Conservation (phyloP, 2,797 vertebrate genomes). For the Microchirus variegatus region DNA sequence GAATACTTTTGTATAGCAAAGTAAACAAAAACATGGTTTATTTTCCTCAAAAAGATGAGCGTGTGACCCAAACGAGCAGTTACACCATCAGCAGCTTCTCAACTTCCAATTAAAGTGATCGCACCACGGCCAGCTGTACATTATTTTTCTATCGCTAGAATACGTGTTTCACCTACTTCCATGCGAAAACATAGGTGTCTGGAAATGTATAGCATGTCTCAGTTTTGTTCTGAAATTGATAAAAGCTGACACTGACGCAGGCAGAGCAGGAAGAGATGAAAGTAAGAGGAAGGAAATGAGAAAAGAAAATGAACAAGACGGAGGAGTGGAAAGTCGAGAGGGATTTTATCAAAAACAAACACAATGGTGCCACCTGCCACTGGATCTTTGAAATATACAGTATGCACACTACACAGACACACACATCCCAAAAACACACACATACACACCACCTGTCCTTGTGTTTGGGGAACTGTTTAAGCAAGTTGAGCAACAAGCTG, state of each 20-base stretch:
- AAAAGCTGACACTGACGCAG: not conserved
- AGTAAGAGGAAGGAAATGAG: constrained; percentile 9
- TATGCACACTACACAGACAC: constrained; percentile 17
- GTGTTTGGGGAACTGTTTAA: constrained; percentile 69
- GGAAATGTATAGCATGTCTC: constrained; percentile 14
- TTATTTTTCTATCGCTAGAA: not conserved
- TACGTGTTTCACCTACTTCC: constrained; percentile 12
- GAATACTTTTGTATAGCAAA: not conserved
- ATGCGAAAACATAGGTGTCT: constrained; percentile 1
- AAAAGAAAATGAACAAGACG: constrained; percentile 8
- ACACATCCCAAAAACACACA: constrained; percentile 15
- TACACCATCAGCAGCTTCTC: constrained; percentile 20
- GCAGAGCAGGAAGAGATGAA: not conserved
- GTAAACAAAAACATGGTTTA: constrained; percentile 14
- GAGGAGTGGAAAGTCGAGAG: constrained; percentile 23
- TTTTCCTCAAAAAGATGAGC: constrained; percentile 13
- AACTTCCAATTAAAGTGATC: constrained; percentile 30
- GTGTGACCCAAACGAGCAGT: constrained; percentile 13
- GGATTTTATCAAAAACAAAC: constrained; percentile 40
- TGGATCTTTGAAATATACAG: constrained; percentile 49
- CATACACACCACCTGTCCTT: constrained; percentile 63
- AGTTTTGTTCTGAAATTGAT: constrained; percentile 26
- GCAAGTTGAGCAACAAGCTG: constrained; percentile 64
- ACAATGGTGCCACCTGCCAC: constrained; percentile 60
- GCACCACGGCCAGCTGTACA: constrained; percentile 13